Evolutionary conservation across 2,797 vertebrate species (phyloP).

Genomic region (Acipenser transmontanus): DNA sequence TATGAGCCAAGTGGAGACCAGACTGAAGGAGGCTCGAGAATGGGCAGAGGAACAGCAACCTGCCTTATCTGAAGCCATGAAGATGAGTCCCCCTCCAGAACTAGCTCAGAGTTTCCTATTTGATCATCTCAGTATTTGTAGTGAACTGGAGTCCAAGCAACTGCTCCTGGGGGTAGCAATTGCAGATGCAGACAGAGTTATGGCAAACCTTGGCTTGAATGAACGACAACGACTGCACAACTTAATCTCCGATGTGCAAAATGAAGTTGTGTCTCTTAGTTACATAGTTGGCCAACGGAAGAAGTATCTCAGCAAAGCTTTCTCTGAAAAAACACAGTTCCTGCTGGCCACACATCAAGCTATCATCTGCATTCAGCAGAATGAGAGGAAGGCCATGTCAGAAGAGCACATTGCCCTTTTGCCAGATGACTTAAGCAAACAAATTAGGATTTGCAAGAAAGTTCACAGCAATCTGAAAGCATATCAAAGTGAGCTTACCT

Average conservation of each 20-base stretch:
- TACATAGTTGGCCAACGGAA: slow-evolving; percentile 76
- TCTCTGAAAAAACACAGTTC: slow-evolving; percentile 90
- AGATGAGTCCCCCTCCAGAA: slow-evolving; percentile 83
- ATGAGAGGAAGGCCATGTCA: slow-evolving; percentile 75
- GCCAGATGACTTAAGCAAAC: slow-evolving; percentile 83
- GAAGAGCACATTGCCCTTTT: slow-evolving; percentile 84
- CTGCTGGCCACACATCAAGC: slow-evolving; percentile 81
- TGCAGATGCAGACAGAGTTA: slow-evolving; percentile 77
- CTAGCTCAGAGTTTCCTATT: slow-evolving; percentile 84
- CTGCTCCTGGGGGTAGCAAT: slow-evolving; percentile 70
- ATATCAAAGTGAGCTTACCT: slow-evolving; percentile 79
- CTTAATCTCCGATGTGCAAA: slow-evolving; percentile 72
- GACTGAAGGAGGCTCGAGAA: slow-evolving; percentile 77
- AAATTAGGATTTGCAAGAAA: slow-evolving; percentile 72
- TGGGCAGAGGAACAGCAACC: slow-evolving; percentile 88
- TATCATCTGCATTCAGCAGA: slow-evolving; percentile 80
- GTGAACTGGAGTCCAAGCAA: slow-evolving; percentile 86
- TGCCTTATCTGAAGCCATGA: slow-evolving; percentile 71
- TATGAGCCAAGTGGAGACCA: slow-evolving; percentile 66
- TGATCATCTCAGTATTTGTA: slow-evolving; percentile 84
- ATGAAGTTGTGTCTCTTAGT: slow-evolving; percentile 69
- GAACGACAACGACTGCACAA: slow-evolving; percentile 84
- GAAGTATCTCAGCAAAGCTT: slow-evolving; percentile 86
- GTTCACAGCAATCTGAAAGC: slow-evolving; percentile 74
- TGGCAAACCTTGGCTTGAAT: slow-evolving; percentile 77